A percentile compares a stretch with the other conserved stretches of the same genome.
Evolutionary conservation across 2,113 vertebrate species (phyloP).

Genomic region (Hippocampus mohnikei): DNA sequence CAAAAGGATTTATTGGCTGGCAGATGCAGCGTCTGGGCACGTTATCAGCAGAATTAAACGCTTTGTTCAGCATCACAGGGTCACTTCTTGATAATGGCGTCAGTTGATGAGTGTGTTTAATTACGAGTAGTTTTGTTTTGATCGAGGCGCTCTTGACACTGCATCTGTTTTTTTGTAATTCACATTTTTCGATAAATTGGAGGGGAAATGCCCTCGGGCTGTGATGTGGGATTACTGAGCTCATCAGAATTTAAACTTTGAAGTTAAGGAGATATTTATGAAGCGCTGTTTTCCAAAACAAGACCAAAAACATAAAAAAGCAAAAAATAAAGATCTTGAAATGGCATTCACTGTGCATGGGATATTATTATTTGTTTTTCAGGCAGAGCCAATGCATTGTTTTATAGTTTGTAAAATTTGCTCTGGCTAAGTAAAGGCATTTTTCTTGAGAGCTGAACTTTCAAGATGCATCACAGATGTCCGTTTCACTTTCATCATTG

Average conservation of each 20-base stretch:
- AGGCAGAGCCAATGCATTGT: too few relatives aligned
- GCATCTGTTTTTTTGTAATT: slow-evolving; percentile 19
- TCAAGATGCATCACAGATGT: background rate
- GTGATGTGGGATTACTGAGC: background rate
- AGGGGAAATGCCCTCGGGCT: background rate
- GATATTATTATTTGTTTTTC: too few relatives aligned
- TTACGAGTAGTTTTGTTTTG: background rate
- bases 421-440: too few relatives aligned
- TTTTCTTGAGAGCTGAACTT: background rate
- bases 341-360: too few relatives aligned
- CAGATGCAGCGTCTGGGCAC: background rate
- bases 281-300: too few relatives aligned
- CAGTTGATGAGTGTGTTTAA: background rate
- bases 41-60: background rate
- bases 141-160: background rate
- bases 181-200: slow-evolving; percentile 12
- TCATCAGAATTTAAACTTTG: background rate
- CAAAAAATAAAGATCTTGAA: too few relatives aligned
- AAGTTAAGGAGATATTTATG: background rate
- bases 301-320: background rate
- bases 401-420: too few relatives aligned
- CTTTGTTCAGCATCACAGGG: background rate
- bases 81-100: background rate
- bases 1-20: background rate
- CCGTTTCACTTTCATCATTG: background rate